phyloP scores from a whole-genome alignment of 1,140 invertebrate species.

The Maconellicoccus hirsutus region DNA sequence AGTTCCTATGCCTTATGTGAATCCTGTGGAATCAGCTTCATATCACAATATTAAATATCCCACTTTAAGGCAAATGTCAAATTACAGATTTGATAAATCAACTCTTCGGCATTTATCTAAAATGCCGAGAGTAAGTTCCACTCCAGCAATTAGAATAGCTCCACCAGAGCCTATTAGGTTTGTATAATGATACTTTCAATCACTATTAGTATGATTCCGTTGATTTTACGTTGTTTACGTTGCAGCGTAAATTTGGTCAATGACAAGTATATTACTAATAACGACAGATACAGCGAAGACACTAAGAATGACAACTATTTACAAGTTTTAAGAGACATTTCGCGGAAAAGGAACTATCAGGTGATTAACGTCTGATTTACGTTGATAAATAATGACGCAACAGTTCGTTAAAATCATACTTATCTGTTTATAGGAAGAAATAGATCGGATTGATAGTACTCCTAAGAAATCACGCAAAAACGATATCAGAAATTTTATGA shows the following conservation, averaged over 20 bases:
- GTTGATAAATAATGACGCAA: no score
- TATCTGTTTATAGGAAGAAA: not conserved
- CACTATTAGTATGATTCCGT: no score
- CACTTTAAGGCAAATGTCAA: not conserved
- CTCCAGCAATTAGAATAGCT: not conserved
- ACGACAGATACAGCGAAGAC: slow-evolving; percentile 9
- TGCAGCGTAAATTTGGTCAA: not conserved
- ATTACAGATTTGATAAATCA: not conserved
- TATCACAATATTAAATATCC: not conserved
- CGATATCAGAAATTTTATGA: not conserved
- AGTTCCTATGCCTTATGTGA: not conserved
- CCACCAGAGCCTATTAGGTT: not conserved
- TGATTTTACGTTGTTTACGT: not conserved
- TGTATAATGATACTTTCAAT: not conserved
- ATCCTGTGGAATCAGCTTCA: not conserved
- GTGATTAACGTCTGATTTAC: no score
- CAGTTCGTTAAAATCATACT: not conserved
- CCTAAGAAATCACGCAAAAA: slow-evolving; percentile 14
- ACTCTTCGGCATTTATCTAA: not conserved
- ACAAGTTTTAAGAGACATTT: not conserved
- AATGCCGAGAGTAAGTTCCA: not conserved
- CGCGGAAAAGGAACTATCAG: slow-evolving; percentile 4
- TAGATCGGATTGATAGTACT: not conserved
- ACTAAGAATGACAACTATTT: not conserved
- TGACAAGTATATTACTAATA: not conserved